Evolutionary conservation across 2,797 vertebrate species (phyloP), one percentile per base, ranked within the genome.

Genomic region (Lophotriccus pileatus): DNA sequence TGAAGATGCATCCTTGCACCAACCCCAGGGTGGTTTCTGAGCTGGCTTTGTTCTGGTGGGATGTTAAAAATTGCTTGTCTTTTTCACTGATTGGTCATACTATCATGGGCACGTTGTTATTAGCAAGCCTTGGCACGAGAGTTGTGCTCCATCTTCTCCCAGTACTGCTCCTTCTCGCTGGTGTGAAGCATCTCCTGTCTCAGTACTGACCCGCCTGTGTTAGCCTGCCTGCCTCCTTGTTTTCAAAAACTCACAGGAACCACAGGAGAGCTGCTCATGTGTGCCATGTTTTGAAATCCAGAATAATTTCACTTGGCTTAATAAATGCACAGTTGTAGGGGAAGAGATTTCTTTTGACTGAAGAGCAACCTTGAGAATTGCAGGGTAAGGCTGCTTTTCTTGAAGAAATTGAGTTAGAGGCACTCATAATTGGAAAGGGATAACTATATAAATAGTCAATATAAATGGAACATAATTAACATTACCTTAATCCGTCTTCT

Each of bases 381-480:
- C 36, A 87, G 52, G 32, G 23, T 63, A 64, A 84, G 74, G 23
- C 49, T 84, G 36, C 27, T 84, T 89, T 90, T 84, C 53, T 72
- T 68, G 36, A 87, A 90, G 60, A 92, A 83, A 84, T 34, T 62
- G 70, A 70, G 66, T 74, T 87, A 67, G 56, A 72, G 21, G 3
- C 20, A 17, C 76, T 90, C 28, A 13, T 56, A 91, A 83, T 70
- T 83, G 62, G 67, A 80, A 90, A 84, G 55, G 53, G 58, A 85
- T 91, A 84, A 52, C 72, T 74, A 58, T 85, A 87, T 64, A 94
- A 88, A 87, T 53, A 91, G 92, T 83, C 46, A 28, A 36, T 88
- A 66, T 75, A 80, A 93, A 90, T 44, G 62, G 56, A 93, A 62
- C 16, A 9, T 70, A 68, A 84, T 93, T 95, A 95, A 77, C 84